phyloP scores from a whole-genome alignment of 2,888 invertebrate species.

The Parapristionchus giblindavisi region DNA sequence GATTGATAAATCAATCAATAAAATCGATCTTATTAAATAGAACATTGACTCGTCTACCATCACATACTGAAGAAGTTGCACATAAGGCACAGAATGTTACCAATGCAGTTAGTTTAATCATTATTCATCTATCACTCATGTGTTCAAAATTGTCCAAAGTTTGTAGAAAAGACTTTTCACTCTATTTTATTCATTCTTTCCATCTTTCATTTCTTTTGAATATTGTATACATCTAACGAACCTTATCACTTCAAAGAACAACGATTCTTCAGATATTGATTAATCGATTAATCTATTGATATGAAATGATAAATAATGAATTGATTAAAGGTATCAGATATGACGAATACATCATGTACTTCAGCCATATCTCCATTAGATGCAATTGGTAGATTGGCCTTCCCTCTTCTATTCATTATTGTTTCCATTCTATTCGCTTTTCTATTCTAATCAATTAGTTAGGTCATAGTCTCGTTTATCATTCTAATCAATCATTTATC shows the following conservation, averaged over 20 bases:
- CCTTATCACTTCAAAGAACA: too few species aligned
- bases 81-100: slow-evolving; percentile 23
- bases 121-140: too few species aligned
- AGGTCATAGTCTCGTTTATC: neutral
- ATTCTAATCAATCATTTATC: too few species aligned
- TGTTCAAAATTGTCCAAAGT: too few species aligned
- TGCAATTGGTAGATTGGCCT: slow-evolving; percentile 61
- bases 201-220: too few species aligned
- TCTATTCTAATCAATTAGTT: slow-evolving; percentile 42
- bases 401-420: slow-evolving; percentile 62
- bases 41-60: slow-evolving; percentile 16
- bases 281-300: too few species aligned
- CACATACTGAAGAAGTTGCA: slow-evolving; percentile 17
- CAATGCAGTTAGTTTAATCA: slow-evolving; percentile 5
- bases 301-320: too few species aligned
- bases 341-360: slow-evolving; percentile 27
- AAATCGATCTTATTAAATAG: neutral
- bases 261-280: too few species aligned
- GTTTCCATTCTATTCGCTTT: slow-evolving; percentile 61
- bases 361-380: slow-evolving; percentile 51
- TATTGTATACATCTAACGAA: too few species aligned
- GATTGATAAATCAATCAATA: slow-evolving; percentile 21
- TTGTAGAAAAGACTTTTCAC: too few species aligned
- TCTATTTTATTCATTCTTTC: too few species aligned
- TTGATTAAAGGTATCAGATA: too few species aligned